These are phyloP conservation scores for Cephus spinipes DNA, from an alignment of 2,888 invertebrate species.

Conservation along the genomic window DNA sequence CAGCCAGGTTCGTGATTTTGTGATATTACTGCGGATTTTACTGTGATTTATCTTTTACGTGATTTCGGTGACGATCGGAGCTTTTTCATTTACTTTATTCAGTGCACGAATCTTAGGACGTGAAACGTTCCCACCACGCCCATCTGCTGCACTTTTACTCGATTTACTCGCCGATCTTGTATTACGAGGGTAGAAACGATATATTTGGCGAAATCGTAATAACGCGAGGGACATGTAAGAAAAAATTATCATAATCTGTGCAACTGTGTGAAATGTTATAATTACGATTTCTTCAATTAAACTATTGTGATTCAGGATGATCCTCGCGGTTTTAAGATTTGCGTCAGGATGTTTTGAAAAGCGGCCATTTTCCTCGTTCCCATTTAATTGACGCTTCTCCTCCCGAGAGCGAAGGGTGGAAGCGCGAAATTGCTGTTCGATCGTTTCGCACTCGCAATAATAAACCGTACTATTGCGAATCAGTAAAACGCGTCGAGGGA, in stretches of 20 bases:
- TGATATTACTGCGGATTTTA: neutral
- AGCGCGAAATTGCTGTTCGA: neutral
- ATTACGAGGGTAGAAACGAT: neutral
- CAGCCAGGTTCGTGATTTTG: slow-evolving; percentile 55
- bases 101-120: neutral
- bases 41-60: neutral
- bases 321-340: neutral
- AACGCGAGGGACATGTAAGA: neutral
- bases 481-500: neutral
- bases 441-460: neutral
- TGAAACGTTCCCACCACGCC: neutral
- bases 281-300: neutral
- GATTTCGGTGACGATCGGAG: neutral
- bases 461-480: neutral
- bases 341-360: neutral
- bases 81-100: neutral
- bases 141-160: neutral
- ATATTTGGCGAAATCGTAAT: neutral
- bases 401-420: neutral
- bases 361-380: neutral
- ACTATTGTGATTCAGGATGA: neutral
- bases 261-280: neutral
- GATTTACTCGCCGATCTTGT: neutral
- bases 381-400: neutral
- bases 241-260: neutral